Evolutionary conservation across 2,888 invertebrate species (phyloP).

Genomic region (Euzophera pinguis): DNA sequence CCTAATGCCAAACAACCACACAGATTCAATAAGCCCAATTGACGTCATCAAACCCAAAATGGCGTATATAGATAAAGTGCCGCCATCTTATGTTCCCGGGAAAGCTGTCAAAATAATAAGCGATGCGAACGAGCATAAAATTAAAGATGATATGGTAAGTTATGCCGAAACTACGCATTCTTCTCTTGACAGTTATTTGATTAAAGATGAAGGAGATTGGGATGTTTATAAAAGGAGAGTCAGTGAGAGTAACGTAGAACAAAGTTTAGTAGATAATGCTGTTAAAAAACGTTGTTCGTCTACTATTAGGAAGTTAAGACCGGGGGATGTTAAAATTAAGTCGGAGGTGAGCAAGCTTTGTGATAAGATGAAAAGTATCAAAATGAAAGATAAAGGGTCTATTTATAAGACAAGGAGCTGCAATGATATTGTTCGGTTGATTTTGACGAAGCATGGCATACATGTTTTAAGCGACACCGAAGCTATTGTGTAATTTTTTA

Average conservation of each 20-base stretch:
- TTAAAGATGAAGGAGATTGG: slow-evolving; percentile 63
- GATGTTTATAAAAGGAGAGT: slow-evolving; percentile 57
- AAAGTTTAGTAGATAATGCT: slow-evolving; percentile 27
- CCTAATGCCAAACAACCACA: slow-evolving; percentile 51
- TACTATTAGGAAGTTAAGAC: slow-evolving; percentile 56
- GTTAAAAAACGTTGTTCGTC: slow-evolving; percentile 65
- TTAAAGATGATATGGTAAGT: slow-evolving; percentile 64
- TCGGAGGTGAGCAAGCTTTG: slow-evolving; percentile 76
- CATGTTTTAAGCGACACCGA: slow-evolving; percentile 89
- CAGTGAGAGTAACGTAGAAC: slow-evolving; percentile 63
- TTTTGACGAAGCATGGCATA: slow-evolving; percentile 88
- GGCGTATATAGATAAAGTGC: slow-evolving; percentile 64
- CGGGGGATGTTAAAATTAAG: slow-evolving; percentile 66
- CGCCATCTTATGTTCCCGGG: slow-evolving; percentile 79
- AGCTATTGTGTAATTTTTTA: slow-evolving; percentile 82
- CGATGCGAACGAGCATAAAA: slow-evolving; percentile 62
- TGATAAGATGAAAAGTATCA: slow-evolving; percentile 68
- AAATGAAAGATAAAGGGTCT: slow-evolving; percentile 54
- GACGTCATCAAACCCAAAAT: slow-evolving; percentile 58
- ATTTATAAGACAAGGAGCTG: slow-evolving; percentile 71
- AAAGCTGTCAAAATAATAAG: slow-evolving; percentile 87
- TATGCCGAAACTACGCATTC: slow-evolving; percentile 48
- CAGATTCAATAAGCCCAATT: slow-evolving; percentile 56
- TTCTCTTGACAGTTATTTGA: slow-evolving; percentile 78
- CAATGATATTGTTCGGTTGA: slow-evolving; percentile 84